These are phyloP conservation scores for Megaptera novaeangliae DNA, from an alignment of 2,113 vertebrate species.

Conservation along the genomic window DNA sequence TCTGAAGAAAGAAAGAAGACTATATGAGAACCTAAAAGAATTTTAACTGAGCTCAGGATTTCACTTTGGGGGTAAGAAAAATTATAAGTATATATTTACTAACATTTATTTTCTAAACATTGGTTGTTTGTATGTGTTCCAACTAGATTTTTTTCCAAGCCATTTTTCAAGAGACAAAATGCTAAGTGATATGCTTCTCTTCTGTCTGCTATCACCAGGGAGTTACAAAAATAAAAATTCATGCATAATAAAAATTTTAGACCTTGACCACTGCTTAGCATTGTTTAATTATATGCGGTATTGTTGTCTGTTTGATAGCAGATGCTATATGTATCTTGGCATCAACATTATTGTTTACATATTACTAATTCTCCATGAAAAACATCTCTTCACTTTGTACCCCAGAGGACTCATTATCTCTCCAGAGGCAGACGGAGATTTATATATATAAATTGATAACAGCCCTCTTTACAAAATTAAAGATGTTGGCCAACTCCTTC, in stretches of 20 bases:
- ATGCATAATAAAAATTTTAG: constrained; percentile 28
- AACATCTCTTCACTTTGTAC: constrained; percentile 24
- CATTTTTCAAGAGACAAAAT: constrained; percentile 3
- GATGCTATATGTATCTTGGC: constrained; percentile 20
- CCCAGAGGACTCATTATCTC: constrained; percentile 47
- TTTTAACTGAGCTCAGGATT: constrained; percentile 4
- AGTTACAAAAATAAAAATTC: constrained; percentile 27
- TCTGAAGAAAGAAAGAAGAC: not conserved
- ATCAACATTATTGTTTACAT: constrained; percentile 43
- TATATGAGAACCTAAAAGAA: not conserved
- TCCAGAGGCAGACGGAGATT: constrained; percentile 45
- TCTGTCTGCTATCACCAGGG: not conserved
- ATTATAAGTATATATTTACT: not conserved
- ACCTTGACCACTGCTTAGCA: not conserved
- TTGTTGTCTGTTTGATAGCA: not conserved
- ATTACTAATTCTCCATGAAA: constrained; percentile 37
- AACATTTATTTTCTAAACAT: constrained; percentile 3
- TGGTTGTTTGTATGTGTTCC: not conserved
- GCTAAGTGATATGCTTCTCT: not conserved
- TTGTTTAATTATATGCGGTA: not conserved
- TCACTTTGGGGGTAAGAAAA: not conserved
- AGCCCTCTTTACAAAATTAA: constrained; percentile 56
- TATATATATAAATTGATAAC: constrained; percentile 49
- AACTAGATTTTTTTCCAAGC: not conserved
- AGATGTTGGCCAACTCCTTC: constrained; percentile 51